Base-by-base conservation (phyloP, 2,888 invertebrate species). In the Ormia ochracea region DNA sequence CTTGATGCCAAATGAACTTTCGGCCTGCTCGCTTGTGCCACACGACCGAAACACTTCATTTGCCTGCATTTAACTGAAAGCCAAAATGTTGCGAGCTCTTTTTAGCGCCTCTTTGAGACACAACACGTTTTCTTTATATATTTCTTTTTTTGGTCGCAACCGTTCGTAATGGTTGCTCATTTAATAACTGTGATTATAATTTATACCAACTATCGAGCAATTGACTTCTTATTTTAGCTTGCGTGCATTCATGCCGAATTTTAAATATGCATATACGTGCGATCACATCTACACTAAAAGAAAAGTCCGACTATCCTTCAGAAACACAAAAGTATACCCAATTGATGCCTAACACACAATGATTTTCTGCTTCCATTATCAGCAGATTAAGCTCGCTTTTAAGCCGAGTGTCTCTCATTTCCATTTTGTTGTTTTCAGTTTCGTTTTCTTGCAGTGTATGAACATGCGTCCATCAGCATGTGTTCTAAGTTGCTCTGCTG, bases 1-100 rank as follows among this genome's bases (percentile, higher is more conserved):
- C 21, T 10, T 5, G 4, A 52, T 38, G 3, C 12, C 9, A 21
- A 31, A 14, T 19, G 6, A 31, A 26, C 7, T 21, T 54, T 31
- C 31, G 61, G 33, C 54, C 36, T 54, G 50, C 76, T 73, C 68
- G 68, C 80, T 76, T 80, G 58, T 80, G 80, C 66, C 80, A 80
- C 80, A 80, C 80, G 80, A 63, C 72, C 26, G 17, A 48, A 63
- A 58, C 75, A 69, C 63, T 59, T 65, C 23, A 38, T n/a, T 56
- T 48, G 21, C 68, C 17, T 28, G 21, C 68, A 26, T 28, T 48
- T 14, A 58, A 52, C 63, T 69, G 54, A 48, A 63, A 70, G 31
- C 33, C 69, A 63, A 63, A 41, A 36, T 36, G 21, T 45, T 58
- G 19, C 63, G 21, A 58, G 21, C 50, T 43, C 45, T 61, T 76